Percentiles rank a stretch among this genome's conserved stretches.
These are phyloP conservation scores for Elaphurus davidianus DNA, from an alignment of 2,113 vertebrate genomes.

Conservation along the genomic window DNA sequence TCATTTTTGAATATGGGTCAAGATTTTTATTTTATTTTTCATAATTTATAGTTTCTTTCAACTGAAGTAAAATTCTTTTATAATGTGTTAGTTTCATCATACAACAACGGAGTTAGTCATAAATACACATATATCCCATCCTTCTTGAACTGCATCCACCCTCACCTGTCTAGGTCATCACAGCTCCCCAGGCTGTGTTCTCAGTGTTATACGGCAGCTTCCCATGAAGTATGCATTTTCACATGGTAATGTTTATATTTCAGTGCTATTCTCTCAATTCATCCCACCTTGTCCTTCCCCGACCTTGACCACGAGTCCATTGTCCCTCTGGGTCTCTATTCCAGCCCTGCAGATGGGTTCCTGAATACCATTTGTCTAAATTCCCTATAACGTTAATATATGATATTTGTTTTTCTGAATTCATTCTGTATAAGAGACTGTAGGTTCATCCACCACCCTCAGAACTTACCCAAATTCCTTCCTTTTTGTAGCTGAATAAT, in stretches of 20 bases:
- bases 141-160: not conserved
- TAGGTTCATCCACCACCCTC: not conserved
- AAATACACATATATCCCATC: not conserved
- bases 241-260: not conserved
- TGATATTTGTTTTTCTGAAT: not conserved
- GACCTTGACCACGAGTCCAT: accelerated
- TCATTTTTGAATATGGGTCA: not conserved
- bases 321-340: not conserved
- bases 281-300: not conserved
- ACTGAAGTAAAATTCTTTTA: not conserved
- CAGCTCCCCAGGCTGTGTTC: not conserved
- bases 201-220: not conserved
- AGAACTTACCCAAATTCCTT: not conserved
- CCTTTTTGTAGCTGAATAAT: not conserved
- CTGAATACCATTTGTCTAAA: not conserved
- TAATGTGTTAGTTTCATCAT: not conserved
- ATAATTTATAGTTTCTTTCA: not conserved
- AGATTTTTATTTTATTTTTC: not conserved
- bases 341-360: not conserved
- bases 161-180: not conserved
- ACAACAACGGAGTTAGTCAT: not conserved
- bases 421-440: not conserved
- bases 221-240: not conserved
- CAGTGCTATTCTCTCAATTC: not conserved
- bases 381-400: too few relatives aligned